Evolutionary conservation across 2,113 vertebrate species (phyloP).

Genomic region (Calyptommatus sinebrachiatus): DNA sequence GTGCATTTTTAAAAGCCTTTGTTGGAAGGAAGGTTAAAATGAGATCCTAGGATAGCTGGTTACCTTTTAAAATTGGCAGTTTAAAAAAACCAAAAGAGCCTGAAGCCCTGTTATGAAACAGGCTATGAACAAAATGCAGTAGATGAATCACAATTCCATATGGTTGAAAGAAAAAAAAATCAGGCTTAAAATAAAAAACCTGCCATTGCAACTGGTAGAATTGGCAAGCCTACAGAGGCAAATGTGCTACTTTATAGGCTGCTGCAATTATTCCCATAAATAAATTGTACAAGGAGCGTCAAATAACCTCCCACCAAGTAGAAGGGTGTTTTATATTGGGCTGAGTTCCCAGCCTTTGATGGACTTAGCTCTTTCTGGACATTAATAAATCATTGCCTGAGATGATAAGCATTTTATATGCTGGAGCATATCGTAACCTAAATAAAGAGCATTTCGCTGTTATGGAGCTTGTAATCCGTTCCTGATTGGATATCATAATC

Average conservation of each 20-base stretch:
- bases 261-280: not conserved
- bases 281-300: not conserved
- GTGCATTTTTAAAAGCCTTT: not conserved
- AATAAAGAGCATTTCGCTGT: no score
- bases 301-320: not conserved
- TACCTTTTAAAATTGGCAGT: not conserved
- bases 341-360: constrained; percentile 6
- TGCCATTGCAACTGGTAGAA: fast-evolving
- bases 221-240: not conserved
- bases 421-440: not conserved
- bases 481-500: no score
- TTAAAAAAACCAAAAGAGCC: not conserved
- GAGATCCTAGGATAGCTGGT: not conserved
- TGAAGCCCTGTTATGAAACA: not conserved
- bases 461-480: no score
- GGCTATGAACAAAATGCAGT: not conserved
- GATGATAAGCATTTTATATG: no score
- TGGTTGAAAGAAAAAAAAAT: not conserved
- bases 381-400: constrained; percentile 1
- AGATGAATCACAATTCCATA: not conserved
- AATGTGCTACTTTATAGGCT: not conserved
- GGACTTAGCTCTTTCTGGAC: not conserved
- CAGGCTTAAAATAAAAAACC: not conserved
- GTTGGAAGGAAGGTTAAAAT: not conserved
- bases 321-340: not conserved